phyloP scores from a whole-genome alignment of 2,888 invertebrate genomes.

The Temnothorax unifasciatus region DNA sequence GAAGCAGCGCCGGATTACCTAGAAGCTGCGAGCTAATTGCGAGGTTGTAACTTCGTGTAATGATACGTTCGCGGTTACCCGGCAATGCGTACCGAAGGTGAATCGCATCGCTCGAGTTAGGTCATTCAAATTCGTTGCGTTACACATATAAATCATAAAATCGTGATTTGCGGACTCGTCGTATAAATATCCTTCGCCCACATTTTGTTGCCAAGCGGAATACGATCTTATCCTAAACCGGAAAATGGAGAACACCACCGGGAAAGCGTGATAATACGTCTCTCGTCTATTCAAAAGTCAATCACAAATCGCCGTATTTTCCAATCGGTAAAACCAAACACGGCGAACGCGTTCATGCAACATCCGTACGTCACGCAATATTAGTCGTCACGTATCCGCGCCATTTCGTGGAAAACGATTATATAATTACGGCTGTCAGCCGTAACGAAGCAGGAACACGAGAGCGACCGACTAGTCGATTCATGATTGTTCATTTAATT shows the following conservation, averaged over 20 bases:
- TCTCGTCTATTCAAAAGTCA: not conserved
- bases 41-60: constrained; percentile 56
- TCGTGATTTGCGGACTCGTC: not conserved
- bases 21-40: constrained; percentile 57
- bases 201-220: not conserved
- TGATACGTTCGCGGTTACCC: constrained; percentile 53
- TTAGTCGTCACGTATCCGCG: constrained; percentile 36
- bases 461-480: not conserved
- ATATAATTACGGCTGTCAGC: constrained; percentile 22
- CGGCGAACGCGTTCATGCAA: constrained; percentile 18
- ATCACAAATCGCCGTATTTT: constrained; percentile 38
- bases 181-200: not conserved
- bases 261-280: not conserved
- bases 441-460: constrained; percentile 12
- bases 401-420: constrained; percentile 40
- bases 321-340: constrained; percentile 23
- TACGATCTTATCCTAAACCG: too few species aligned
- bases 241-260: not conserved
- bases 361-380: constrained; percentile 20
- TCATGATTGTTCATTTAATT: constrained; percentile 31
- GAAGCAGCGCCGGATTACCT: constrained; percentile 54
- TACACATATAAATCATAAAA: constrained; percentile 1
- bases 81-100: constrained; percentile 42
- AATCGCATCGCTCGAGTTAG: constrained; percentile 45
- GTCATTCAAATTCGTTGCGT: constrained; percentile 45